Conservation (phyloP, 2,113 vertebrate species). For the Nesoenas mayeri region DNA sequence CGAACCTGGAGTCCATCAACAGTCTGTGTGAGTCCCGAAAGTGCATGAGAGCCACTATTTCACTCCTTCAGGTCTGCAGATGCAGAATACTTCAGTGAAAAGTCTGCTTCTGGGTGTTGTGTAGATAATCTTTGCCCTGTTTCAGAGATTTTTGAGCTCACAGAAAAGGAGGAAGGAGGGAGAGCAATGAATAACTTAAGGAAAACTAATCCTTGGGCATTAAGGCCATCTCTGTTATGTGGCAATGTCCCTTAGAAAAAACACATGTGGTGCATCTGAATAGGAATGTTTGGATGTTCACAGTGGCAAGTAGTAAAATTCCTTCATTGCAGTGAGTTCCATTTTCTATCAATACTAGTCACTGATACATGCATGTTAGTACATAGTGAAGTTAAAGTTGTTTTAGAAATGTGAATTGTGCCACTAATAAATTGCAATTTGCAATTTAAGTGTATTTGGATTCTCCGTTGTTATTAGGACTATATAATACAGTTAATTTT, state of each 20-base stretch:
- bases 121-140: background rate
- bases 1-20: background rate
- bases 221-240: background rate
- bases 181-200: background rate
- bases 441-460: too few relatives aligned
- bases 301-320: background rate
- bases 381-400: too few relatives aligned
- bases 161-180: background rate
- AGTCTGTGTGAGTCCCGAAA: background rate
- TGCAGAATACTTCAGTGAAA: background rate
- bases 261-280: background rate
- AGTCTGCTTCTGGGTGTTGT: background rate
- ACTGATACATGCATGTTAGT: too few relatives aligned
- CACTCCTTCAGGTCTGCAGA: background rate
- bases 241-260: background rate
- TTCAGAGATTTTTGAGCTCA: background rate
- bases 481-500: too few relatives aligned
- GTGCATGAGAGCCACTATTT: accelerated
- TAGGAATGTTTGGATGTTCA: background rate
- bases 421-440: too few relatives aligned
- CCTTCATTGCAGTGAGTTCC: background rate
- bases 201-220: background rate
- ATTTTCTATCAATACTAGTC: too few relatives aligned
- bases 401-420: too few relatives aligned
- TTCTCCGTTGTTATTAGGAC: too few relatives aligned